Evolutionary conservation across 1,140 invertebrate species (phyloP).

Genomic region (Conopomorpha cramerella): DNA sequence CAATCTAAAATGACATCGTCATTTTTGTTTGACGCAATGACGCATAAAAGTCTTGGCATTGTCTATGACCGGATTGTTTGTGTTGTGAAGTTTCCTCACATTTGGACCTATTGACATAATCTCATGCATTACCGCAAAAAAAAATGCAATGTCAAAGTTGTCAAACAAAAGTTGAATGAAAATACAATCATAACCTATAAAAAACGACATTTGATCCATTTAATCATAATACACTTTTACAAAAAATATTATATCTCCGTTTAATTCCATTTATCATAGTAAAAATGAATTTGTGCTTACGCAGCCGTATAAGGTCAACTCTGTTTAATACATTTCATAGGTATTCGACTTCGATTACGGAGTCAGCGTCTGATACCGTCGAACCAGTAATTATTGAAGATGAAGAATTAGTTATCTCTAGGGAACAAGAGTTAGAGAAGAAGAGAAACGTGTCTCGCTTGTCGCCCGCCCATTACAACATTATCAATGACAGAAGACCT

Average conservation of each 20-base stretch:
- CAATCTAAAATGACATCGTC: constrained; percentile 1
- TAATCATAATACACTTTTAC: too few species aligned
- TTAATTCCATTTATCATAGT: too few species aligned
- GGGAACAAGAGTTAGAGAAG: constrained; percentile 34
- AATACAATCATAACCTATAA: too few species aligned
- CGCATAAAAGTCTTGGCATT: constrained; percentile 12
- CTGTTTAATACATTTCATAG: constrained; percentile 19
- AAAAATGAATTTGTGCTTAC: constrained; percentile 34
- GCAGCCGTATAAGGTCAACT: constrained; percentile 18
- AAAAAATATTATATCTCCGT: too few species aligned
- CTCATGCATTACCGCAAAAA: background rate
- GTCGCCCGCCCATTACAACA: constrained; percentile 25
- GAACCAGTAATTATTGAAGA: constrained; percentile 36
- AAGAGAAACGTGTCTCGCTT: constrained; percentile 40
- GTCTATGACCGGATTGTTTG: too few species aligned
- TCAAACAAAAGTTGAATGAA: constrained; percentile 4
- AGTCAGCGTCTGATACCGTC: constrained; percentile 20
- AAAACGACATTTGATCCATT: too few species aligned
- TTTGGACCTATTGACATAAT: constrained; percentile 11
- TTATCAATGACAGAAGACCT: constrained; percentile 26
- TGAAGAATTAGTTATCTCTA: constrained; percentile 26
- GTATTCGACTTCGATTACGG: constrained; percentile 24
- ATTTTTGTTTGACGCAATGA: constrained; percentile 7
- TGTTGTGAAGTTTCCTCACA: too few species aligned
- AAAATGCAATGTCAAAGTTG: constrained; percentile 3